Conservation (phyloP, 2,888 invertebrate genomes). For the Drosophila atripex region DNA sequence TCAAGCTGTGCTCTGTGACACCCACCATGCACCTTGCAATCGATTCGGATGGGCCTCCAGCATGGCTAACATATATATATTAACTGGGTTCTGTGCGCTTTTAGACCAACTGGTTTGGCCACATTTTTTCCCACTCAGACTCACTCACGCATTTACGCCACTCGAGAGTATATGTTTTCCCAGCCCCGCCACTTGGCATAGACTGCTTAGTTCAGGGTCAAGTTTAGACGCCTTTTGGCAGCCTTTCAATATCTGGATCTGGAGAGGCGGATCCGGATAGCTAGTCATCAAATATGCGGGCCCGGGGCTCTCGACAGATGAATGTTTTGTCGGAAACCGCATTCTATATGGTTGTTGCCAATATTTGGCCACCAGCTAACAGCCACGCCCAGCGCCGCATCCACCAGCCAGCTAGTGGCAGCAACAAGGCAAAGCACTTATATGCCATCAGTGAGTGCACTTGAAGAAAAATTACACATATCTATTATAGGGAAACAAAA, state of each 20-base stretch:
- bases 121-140: constrained; percentile 27
- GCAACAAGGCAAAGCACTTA: constrained; percentile 50
- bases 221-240: constrained; percentile 33
- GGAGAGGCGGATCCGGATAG: neutral
- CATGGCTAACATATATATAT: neutral
- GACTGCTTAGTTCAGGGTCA: constrained; percentile 28
- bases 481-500: too few relatives aligned
- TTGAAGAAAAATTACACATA: neutral
- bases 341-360: neutral
- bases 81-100: constrained; percentile 7
- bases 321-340: constrained; percentile 1
- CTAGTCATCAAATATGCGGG: constrained; percentile 2
- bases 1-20: constrained; percentile 22
- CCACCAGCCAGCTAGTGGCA: constrained; percentile 26
- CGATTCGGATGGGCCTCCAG: neutral
- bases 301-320: neutral
- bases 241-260: constrained; percentile 34
- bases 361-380: constrained; percentile 10
- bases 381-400: constrained; percentile 9
- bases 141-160: constrained; percentile 12
- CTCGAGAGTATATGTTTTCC: constrained; percentile 4
- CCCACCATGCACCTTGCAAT: constrained; percentile 29
- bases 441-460: constrained; percentile 5
- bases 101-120: constrained; percentile 8
- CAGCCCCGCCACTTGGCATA: constrained; percentile 1